Evolutionary conservation across 2,888 invertebrate genomes (phyloP), one percentile per base, ranked within the genome.

Genomic region (Bombyx huttoni): DNA sequence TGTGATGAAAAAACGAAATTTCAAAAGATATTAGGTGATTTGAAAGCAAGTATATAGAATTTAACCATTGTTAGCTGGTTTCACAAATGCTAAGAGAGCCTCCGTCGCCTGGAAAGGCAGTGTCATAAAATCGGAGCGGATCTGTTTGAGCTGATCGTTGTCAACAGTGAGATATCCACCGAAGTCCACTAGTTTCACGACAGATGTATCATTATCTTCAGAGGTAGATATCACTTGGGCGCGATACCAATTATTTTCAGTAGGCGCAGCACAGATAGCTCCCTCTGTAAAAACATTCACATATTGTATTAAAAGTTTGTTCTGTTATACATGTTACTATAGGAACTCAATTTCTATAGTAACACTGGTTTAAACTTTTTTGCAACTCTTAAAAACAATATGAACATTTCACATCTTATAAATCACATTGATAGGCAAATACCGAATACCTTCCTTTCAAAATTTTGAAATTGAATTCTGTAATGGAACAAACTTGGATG

Each of bases 101-200:
- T 99, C 99, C 50, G 96, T 94, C 54, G 98, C 97, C 91, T 99
- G 98, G 92, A 99, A 99, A 52, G 99, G 99, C 78, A 98, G 90
- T 54, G 93, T 90, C 91, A 98, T 94, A 79, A 97, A 98, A 84
- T 99, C 98, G 52, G 93, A 93, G 66, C 97, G 92, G 63, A 99
- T 98, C 89, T 98, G 98, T 73, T 96, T 92, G 72, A 99, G 91
- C 61, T 92, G 91, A 53, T 91, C 89, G 62, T 94, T 93, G 64
- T 92, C 92, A 52, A 98, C 91, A 54, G 91, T 91, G 69, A 93
- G 92, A 80, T 95, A 99, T 51, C 99, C 99, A 50, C 99, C 99
- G 69, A 96, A 97, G 88, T 99, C 99, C 51, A 99, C 93, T 76
- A 96, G 94, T 81, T 94, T 94, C 53, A 98, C 93, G 59, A 96